phyloP scores from a whole-genome alignment of 2,888 invertebrate species.

The Idaea aversata region DNA sequence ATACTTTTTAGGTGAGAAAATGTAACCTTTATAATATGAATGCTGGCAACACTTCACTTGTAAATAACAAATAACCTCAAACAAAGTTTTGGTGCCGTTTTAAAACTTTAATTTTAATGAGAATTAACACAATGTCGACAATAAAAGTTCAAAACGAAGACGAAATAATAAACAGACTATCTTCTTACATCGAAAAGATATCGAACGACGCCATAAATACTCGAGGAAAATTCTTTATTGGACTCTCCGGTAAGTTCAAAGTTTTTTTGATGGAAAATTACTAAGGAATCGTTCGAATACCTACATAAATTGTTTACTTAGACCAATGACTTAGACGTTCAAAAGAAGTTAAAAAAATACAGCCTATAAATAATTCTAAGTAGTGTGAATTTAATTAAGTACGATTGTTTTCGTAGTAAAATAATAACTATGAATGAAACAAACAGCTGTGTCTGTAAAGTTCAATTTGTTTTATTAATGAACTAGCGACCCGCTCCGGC shows the following conservation, averaged over 20 bases:
- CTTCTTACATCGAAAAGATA: conserved; percentile 82
- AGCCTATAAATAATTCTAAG: not conserved
- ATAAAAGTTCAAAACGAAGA: conserved; percentile 74
- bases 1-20: not conserved
- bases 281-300: not conserved
- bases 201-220: conserved; percentile 83
- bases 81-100: not conserved
- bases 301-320: not conserved
- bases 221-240: conserved; percentile 85
- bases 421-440: not conserved
- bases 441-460: not conserved
- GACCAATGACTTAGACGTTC: not conserved
- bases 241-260: conserved; percentile 85
- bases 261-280: conserved; percentile 2
- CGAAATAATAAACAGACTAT: conserved; percentile 81
- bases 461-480: not conserved
- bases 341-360: not conserved
- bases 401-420: not conserved
- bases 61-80: not conserved
- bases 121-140: conserved; percentile 57
- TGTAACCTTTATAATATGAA: not conserved
- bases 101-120: not conserved
- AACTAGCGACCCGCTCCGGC: too few species aligned
- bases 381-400: too few species aligned
- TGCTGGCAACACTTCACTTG: not conserved